These are phyloP conservation scores for Pygoscelis antarcticus DNA, from an alignment of 2,113 vertebrate species.

Conservation along the genomic window DNA sequence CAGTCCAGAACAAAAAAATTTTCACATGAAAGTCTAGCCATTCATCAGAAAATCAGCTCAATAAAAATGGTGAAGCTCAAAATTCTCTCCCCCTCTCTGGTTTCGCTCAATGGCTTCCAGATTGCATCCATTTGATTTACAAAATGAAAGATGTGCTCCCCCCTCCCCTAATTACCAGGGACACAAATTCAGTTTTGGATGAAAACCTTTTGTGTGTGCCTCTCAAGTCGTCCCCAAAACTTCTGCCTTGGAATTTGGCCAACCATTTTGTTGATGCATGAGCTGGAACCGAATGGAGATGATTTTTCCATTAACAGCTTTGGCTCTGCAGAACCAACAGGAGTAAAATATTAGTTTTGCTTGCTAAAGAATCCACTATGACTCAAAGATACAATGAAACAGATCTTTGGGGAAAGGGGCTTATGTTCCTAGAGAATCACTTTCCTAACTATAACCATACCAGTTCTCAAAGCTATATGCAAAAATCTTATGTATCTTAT, in stretches of 20 bases:
- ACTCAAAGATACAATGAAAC: neutral
- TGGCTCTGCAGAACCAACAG: constrained; percentile 13
- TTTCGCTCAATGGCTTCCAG: constrained; percentile 2
- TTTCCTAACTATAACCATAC: neutral
- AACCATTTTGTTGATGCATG: constrained; percentile 7
- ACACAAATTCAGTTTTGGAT: neutral
- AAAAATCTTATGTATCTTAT: neutral
- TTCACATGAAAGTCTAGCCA: neutral
- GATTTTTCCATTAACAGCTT: constrained; percentile 17
- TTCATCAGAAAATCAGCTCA: neutral
- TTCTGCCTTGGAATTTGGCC: neutral
- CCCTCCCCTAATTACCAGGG: neutral
- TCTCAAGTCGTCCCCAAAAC: neutral
- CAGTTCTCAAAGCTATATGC: neutral
- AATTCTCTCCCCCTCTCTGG: neutral
- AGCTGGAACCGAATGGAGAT: neutral
- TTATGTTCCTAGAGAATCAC: constrained; percentile 1
- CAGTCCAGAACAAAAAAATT: neutral
- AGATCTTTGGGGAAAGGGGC: neutral
- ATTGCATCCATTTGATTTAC: neutral
- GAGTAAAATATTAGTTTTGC: constrained; percentile 34
- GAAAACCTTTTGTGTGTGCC: neutral
- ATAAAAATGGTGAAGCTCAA: neutral
- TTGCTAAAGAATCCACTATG: neutral
- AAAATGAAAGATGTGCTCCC: neutral